Conservation (phyloP, 2,113 vertebrate species). For the Formicarius rufipectus region DNA sequence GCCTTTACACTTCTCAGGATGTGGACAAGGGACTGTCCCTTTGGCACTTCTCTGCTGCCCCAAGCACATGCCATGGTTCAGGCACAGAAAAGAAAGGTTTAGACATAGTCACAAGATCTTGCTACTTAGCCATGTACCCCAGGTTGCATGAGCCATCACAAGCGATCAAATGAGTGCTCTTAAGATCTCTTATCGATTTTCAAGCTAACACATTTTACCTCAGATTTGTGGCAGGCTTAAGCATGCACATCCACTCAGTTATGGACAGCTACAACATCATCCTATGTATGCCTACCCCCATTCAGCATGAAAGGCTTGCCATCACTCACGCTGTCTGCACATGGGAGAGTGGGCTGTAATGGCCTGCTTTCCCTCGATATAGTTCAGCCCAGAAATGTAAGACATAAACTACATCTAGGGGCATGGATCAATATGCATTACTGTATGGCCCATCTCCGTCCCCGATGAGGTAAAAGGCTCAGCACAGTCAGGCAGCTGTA, state of each 20-base stretch:
- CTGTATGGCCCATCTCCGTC: not conserved
- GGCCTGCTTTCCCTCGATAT: not conserved
- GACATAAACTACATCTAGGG: slow-evolving; percentile 41
- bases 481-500: not conserved
- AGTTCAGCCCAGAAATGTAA: slow-evolving; percentile 8
- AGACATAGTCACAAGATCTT: not conserved
- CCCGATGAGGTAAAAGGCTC: slow-evolving; percentile 51
- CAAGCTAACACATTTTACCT: not conserved
- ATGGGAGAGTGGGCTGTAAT: not conserved
- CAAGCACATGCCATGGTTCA: not conserved
- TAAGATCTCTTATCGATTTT: slow-evolving; percentile 49
- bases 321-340: slow-evolving; percentile 16
- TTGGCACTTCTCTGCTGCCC: not conserved
- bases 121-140: not conserved
- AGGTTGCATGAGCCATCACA: not conserved
- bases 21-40: not conserved
- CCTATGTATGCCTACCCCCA: not conserved
- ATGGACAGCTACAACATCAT: slow-evolving; percentile 20
- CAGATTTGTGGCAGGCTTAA: slow-evolving; percentile 41
- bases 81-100: not conserved
- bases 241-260: not conserved
- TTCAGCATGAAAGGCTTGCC: slow-evolving; percentile 6
- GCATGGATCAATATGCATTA: slow-evolving; percentile 53
- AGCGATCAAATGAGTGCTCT: not conserved
- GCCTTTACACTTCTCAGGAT: not conserved